These are phyloP conservation scores for Poeciliopsis gracilis DNA, from an alignment of 2,797 vertebrate species.

Conservation along the genomic window DNA sequence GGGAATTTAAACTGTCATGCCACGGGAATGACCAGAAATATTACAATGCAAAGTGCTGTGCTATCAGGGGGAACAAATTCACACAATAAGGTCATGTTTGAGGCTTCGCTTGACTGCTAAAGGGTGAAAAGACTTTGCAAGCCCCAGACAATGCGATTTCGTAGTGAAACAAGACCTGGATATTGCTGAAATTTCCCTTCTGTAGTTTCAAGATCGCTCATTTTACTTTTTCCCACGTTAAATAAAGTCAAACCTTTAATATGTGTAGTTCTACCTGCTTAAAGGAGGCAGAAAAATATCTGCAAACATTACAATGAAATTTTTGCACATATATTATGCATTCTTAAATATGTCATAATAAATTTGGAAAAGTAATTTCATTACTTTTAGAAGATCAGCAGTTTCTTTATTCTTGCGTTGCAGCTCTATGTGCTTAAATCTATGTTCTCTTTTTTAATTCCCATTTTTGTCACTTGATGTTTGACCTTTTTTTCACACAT, in stretches of 20 bases:
- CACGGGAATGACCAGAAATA: not conserved
- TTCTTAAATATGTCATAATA: not conserved
- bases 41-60: not conserved
- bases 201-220: not conserved
- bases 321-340: not conserved
- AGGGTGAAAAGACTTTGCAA: not conserved
- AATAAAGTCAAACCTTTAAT: not conserved
- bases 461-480: not conserved
- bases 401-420: not conserved
- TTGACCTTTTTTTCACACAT: not conserved
- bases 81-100: not conserved
- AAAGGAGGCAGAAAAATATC: not conserved
- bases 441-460: not conserved
- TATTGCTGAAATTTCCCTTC: not conserved
- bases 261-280: not conserved
- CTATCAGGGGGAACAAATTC: not conserved
- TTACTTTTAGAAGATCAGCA: not conserved
- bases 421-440: not conserved
- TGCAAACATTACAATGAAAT: not conserved
- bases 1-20: not conserved
- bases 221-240: not conserved
- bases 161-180: not conserved
- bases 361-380: not conserved
- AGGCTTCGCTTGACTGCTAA: not conserved
- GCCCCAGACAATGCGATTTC: not conserved